A percentile compares a stretch with the other conserved stretches of the same genome.
phyloP scores from a whole-genome alignment of 2,888 invertebrate genomes.

The Melanchra persicariae region DNA sequence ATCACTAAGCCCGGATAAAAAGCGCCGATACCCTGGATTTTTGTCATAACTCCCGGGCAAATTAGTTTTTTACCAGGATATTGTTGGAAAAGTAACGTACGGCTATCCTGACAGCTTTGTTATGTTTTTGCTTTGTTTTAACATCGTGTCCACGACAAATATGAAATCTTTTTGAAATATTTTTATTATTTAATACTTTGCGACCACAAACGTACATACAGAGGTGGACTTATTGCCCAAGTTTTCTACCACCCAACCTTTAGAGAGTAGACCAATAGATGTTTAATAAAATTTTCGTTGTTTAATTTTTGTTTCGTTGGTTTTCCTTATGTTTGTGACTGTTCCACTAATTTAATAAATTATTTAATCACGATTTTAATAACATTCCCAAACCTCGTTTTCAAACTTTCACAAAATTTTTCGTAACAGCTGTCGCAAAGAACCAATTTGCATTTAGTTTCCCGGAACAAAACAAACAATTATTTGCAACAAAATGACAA shows the following conservation, averaged over 20 bases:
- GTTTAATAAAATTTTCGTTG: not conserved
- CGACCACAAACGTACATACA: not conserved
- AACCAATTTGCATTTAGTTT: constrained; percentile 58
- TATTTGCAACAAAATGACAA: constrained; percentile 66
- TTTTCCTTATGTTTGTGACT: not conserved
- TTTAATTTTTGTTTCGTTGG: too few species aligned
- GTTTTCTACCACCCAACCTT: not conserved
- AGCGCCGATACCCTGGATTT: constrained; percentile 57
- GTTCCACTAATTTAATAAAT: constrained; percentile 16
- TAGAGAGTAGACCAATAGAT: not conserved
- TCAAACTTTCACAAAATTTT: constrained; percentile 34
- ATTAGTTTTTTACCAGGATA: constrained; percentile 59
- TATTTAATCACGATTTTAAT: constrained; percentile 26
- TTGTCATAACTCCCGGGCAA: constrained; percentile 61
- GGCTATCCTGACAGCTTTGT: constrained; percentile 25
- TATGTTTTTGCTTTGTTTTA: constrained; percentile 29
- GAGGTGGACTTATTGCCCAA: not conserved
- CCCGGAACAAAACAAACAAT: constrained; percentile 57
- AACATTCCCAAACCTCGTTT: constrained; percentile 30
- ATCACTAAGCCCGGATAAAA: constrained; percentile 61
- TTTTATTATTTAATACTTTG: not conserved
- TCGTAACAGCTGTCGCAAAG: constrained; percentile 44
- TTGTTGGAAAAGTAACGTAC: constrained; percentile 37
- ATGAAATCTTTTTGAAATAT: not conserved
- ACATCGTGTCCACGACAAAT: not conserved